Base-by-base conservation (phyloP, 2,888 invertebrate species). In the Therioaphis trifolii region DNA sequence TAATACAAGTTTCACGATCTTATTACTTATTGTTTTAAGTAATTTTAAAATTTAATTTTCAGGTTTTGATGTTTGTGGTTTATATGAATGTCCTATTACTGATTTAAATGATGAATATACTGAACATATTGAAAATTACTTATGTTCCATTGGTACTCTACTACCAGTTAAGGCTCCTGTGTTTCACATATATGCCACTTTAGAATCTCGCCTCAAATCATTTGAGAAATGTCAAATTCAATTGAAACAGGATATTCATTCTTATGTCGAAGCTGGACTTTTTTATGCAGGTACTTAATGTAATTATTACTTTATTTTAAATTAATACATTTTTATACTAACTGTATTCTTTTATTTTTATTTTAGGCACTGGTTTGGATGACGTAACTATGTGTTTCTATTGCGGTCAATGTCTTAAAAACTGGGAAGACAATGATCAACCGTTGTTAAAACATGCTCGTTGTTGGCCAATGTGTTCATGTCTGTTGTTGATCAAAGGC, bases 361-460 rank as follows among this genome's bases (percentile, higher is more conserved):
- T 71, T 76, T 55, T 58, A 58, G 85, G 84, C n/a, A 15, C 80
- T 88, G 90, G 90, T 12, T 91, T 92, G 85, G 94, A 94, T 61
- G 98, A 98, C 89, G 94, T 96, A 87, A 96, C 97, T 0, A 92
- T 95, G 85, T 98, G 98, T 88, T 98, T 95, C 89, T 94, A 94
- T 88, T 98, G 98, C 88, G 96, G 96, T 86, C 96, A 97, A 68
- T 97, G 97, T 0, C 90, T 98, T 7, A 94, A 96, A 87, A 96
- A 97, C 88, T 98, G 98, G 98, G 95, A 96, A 88, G 92, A 93
- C 68, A 92, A 92, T 84, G 98, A 98, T 89, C 93, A 95, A 86
- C 97, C 98, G 0, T 98, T 97, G 97, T 93, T 94, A 86, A 96
- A 98, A 88, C 98, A 98, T 89, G 97, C 97, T 0, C 91, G 93